phyloP scores from a whole-genome alignment of 2,888 invertebrate species.

The Muschampia plurimacula region DNA sequence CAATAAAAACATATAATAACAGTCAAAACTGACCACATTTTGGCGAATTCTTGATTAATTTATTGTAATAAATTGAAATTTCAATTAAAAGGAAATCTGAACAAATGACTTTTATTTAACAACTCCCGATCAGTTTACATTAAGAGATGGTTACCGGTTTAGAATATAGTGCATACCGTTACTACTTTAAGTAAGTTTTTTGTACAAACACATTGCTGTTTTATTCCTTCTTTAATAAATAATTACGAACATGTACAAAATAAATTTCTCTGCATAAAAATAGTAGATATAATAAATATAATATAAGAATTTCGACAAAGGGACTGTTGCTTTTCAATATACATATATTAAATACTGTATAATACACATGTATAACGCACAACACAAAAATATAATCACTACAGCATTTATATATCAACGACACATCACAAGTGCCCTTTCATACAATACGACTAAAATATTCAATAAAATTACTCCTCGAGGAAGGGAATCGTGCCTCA shows the following conservation, averaged over 20 bases:
- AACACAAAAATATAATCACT: slow-evolving; percentile 65
- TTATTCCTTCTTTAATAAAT: slow-evolving; percentile 31
- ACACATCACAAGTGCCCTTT: slow-evolving; percentile 72
- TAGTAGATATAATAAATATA: slow-evolving; percentile 34
- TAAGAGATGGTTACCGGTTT: not conserved
- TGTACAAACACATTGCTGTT: slow-evolving; percentile 37
- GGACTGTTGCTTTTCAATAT: slow-evolving; percentile 46
- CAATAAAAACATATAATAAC: slow-evolving; percentile 19
- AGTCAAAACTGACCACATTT: slow-evolving; percentile 9
- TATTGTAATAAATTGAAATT: slow-evolving; percentile 19
- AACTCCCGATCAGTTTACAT: not conserved
- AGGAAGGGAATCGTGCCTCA: slow-evolving; percentile 79
- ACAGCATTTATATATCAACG: slow-evolving; percentile 58
- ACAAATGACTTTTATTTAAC: slow-evolving; percentile 2
- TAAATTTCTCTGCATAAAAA: slow-evolving; percentile 41
- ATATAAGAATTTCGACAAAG: slow-evolving; percentile 44
- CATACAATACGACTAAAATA: slow-evolving; percentile 64
- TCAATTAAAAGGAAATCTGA: not conserved
- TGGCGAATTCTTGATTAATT: slow-evolving; percentile 16
- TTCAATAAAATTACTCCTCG: slow-evolving; percentile 66
- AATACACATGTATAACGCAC: slow-evolving; percentile 55
- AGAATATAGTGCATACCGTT: slow-evolving; percentile 16
- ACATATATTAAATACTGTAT: slow-evolving; percentile 41
- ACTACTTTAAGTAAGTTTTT: slow-evolving; percentile 19
- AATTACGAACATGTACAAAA: slow-evolving; percentile 39